A percentile compares a stretch with the other conserved stretches of the same genome.
Evolutionary conservation across 2,888 invertebrate genomes (phyloP).

Genomic region (Tubulanus polymorphus): DNA sequence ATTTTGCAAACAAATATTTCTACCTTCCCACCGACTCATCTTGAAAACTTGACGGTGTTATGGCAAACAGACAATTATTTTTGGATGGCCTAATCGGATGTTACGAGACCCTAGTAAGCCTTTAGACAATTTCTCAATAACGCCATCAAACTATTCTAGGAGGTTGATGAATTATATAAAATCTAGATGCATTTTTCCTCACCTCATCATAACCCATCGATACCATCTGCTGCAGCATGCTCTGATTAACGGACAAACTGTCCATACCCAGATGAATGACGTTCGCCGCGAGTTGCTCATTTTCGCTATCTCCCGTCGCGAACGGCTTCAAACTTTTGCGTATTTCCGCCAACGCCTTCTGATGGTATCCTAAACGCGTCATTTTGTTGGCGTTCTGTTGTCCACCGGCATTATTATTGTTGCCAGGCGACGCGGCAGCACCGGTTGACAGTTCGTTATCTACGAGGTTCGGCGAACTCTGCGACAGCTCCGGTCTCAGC

Average conservation of each 20-base stretch:
- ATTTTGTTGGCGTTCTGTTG: constrained; percentile 17
- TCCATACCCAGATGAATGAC: constrained; percentile 15
- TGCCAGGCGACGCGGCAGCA: not conserved
- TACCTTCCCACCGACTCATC: no score
- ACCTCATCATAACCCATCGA: constrained; percentile 27
- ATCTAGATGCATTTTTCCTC: no score
- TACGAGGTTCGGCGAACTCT: constrained; percentile 25
- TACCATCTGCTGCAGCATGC: constrained; percentile 22
- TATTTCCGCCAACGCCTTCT: constrained; percentile 82
- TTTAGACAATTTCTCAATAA: no score
- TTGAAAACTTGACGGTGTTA: no score
- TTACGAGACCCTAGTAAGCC: no score
- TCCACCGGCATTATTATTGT: constrained; percentile 12
- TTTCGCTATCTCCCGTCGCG: constrained; percentile 60
- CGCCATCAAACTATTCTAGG: no score
- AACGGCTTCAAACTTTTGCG: constrained; percentile 77
- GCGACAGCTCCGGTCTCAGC: constrained; percentile 19
- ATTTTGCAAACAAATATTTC: no score
- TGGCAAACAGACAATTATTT: no score
- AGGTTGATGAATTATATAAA: no score
- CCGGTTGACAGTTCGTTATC: constrained; percentile 19
- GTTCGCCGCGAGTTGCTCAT: constrained; percentile 15
- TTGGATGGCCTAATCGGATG: no score
- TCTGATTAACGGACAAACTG: constrained; percentile 12
- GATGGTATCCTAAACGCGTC: constrained; percentile 63